Conservation (phyloP, 2,113 vertebrate species). For the Pelecanus crispus region DNA sequence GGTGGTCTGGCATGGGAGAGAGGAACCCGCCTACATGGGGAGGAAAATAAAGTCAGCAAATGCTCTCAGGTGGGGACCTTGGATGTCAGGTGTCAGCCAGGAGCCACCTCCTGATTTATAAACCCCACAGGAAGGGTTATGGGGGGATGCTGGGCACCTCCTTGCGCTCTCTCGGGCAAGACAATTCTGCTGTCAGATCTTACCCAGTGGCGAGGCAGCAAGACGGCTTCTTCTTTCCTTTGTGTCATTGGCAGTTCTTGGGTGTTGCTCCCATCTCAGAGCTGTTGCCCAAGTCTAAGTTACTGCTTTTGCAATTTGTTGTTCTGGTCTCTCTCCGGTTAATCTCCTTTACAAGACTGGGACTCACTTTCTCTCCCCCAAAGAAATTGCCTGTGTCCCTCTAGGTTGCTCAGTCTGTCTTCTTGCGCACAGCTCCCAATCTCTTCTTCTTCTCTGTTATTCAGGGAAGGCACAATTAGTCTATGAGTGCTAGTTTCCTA, state of each 20-base stretch:
- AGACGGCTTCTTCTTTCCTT: rapidly evolving
- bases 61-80: background rate
- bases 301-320: background rate
- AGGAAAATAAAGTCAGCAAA: background rate
- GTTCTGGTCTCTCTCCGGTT: background rate
- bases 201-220: rapidly evolving
- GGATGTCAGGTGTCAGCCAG: background rate
- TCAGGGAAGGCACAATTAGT: background rate
- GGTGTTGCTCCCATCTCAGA: background rate
- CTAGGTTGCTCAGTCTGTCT: background rate
- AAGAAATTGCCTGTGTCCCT: background rate
- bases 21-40: rapidly evolving
- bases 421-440: background rate
- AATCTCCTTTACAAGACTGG: background rate
- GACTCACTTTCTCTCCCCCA: background rate
- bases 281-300: background rate
- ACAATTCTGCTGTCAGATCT: background rate
- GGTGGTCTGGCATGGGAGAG: rapidly evolving
- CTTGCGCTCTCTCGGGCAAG: rapidly evolving
- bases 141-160: background rate
- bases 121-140: background rate
- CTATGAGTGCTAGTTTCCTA: background rate
- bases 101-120: background rate
- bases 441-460: background rate
- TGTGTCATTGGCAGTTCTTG: background rate